Percentiles rank a stretch among this genome's conserved stretches.
These are phyloP conservation scores for Bryconaethiops microstoma DNA, from an alignment of 2,797 vertebrate species.

Conservation along the genomic window DNA sequence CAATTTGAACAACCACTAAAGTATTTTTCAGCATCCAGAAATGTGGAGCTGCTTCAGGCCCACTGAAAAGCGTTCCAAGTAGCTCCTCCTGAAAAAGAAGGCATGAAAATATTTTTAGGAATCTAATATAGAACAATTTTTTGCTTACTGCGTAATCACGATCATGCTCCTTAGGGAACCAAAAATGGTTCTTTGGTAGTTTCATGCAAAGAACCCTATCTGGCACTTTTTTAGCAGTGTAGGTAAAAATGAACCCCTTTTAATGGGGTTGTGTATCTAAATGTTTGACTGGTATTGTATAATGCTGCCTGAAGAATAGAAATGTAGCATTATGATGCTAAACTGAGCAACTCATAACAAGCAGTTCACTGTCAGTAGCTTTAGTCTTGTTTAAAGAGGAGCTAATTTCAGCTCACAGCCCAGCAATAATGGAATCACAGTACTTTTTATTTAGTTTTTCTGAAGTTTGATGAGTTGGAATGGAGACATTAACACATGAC, in stretches of 20 bases:
- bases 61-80: too few relatives aligned
- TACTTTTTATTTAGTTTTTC: too few relatives aligned
- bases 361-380: constrained; percentile 13
- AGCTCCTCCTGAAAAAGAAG: too few relatives aligned
- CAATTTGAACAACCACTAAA: neutral
- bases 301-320: constrained; percentile 17
- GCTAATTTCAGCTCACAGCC: neutral
- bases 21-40: neutral
- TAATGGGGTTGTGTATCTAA: neutral
- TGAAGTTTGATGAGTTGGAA: too few relatives aligned
- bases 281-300: neutral
- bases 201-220: too few relatives aligned
- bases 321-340: constrained; percentile 34
- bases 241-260: neutral
- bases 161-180: too few relatives aligned
- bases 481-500: too few relatives aligned
- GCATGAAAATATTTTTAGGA: neutral
- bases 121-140: too few relatives aligned
- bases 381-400: neutral
- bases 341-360: constrained; percentile 45
- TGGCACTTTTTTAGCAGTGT: too few relatives aligned
- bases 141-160: neutral
- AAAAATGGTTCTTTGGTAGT: too few relatives aligned
- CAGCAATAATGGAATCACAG: neutral
- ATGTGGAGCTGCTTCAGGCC: neutral